phyloP scores from a whole-genome alignment of 2,888 invertebrate species.

The Hyposoter dolosus region DNA sequence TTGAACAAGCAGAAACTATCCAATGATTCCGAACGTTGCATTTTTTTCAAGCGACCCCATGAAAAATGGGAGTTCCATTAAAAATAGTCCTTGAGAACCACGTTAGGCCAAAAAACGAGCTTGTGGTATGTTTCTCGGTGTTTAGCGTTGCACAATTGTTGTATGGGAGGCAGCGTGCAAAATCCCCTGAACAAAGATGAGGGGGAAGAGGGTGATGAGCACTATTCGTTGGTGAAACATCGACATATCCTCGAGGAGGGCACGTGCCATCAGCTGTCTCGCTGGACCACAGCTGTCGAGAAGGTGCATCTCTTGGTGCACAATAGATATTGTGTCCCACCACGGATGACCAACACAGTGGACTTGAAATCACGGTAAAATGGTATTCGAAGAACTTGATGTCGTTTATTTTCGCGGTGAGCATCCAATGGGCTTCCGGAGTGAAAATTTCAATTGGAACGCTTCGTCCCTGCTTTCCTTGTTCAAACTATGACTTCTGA shows the following conservation, averaged over 20 bases:
- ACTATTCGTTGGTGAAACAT: slow-evolving; percentile 62
- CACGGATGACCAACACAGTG: background rate
- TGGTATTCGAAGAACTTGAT: background rate
- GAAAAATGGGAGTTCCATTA: too few species aligned
- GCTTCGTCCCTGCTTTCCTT: background rate
- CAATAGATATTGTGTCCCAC: slow-evolving; percentile 45
- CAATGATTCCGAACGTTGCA: background rate
- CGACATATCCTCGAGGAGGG: slow-evolving; percentile 79
- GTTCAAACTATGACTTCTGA: background rate
- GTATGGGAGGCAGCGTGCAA: slow-evolving; percentile 75
- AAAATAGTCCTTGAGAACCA: slow-evolving; percentile 75
- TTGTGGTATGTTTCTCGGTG: slow-evolving; percentile 64
- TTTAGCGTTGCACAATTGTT: slow-evolving; percentile 77
- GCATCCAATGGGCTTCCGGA: background rate
- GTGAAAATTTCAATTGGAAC: too few species aligned
- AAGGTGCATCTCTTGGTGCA: slow-evolving; percentile 73
- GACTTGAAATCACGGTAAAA: background rate
- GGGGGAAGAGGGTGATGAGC: slow-evolving; percentile 24
- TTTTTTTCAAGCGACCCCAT: background rate
- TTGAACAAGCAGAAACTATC: background rate
- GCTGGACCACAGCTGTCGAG: slow-evolving; percentile 81
- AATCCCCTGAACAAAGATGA: slow-evolving; percentile 66
- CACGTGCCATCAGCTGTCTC: slow-evolving; percentile 84
- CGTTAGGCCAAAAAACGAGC: slow-evolving; percentile 63
- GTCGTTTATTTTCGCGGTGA: background rate